These are phyloP conservation scores for cat (Felis catus) DNA, from an alignment of 2,113 vertebrate genomes.

Conservation along the genomic window F.catus_Fca126_mat1.0 CM031412.1:194628001-194628500, in stretches of 20 bases:
- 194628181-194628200: not conserved
- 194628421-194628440: not conserved
- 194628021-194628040: not conserved
- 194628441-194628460: not conserved
- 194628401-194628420: not conserved
- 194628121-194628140: not conserved
- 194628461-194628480: not conserved
- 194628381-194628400: not conserved
- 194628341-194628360: rapidly evolving
- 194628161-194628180: not conserved
- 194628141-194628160: not conserved
- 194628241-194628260: not conserved
- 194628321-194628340: not conserved
- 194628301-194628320: rapidly evolving
- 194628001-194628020: not conserved
- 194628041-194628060: not conserved
- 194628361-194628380: not conserved
- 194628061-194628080: not conserved
- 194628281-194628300: not conserved
- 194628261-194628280: not conserved
- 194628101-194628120: not conserved
- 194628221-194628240: not conserved
- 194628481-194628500: not conserved
- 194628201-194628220: not conserved
- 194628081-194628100: too few species aligned